Evolutionary conservation across 2,888 invertebrate species (phyloP).

Genomic region (Athalia cordata): DNA sequence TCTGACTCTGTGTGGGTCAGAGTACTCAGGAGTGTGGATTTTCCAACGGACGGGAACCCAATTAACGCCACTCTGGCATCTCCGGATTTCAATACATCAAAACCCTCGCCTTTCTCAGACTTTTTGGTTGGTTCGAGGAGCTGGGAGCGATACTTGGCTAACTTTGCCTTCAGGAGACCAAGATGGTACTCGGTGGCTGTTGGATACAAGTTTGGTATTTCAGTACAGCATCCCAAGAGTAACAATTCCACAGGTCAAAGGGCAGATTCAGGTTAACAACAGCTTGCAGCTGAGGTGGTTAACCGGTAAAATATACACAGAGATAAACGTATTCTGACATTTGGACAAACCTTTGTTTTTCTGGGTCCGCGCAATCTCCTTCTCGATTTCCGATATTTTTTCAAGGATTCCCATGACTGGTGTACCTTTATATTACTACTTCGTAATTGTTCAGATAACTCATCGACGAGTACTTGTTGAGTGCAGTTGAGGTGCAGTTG

Average conservation of each 20-base stretch:
- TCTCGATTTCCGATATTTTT: slow-evolving; percentile 98
- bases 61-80: slow-evolving; percentile 98
- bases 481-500: no score
- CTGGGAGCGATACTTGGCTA: slow-evolving; percentile 96
- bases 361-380: slow-evolving; percentile 98
- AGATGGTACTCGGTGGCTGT: slow-evolving; percentile 99
- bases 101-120: slow-evolving; percentile 96
- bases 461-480: no score
- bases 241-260: slow-evolving; percentile 5
- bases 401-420: slow-evolving; percentile 95
- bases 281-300: no score
- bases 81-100: slow-evolving; percentile 99
- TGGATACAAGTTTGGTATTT: slow-evolving; percentile 57
- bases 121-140: slow-evolving; percentile 96
- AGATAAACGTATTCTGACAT: slow-evolving; percentile 15
- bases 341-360: slow-evolving; percentile 94
- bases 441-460: no score
- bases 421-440: neutral
- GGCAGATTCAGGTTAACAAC: neutral
- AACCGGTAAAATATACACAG: neutral
- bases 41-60: slow-evolving; percentile 99
- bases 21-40: slow-evolving; percentile 97
- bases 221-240: neutral
- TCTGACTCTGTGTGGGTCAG: slow-evolving; percentile 97
- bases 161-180: slow-evolving; percentile 96